Percentiles rank a stretch among this genome's conserved stretches.
Conservation (phyloP, 1,140 invertebrate species). For the Bombus difficillimus region DNA sequence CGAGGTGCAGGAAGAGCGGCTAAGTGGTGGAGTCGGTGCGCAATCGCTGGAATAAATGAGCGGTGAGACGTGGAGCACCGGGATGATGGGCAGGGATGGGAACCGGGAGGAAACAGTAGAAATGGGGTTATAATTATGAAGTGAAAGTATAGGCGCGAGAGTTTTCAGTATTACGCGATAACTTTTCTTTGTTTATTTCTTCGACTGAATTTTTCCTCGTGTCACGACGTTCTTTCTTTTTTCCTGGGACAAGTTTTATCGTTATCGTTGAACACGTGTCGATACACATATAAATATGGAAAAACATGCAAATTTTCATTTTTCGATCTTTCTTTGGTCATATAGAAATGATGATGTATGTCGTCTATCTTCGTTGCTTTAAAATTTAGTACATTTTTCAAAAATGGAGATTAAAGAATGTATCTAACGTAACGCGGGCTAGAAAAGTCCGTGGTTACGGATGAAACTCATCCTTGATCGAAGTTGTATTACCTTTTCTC, state of each 20-base stretch:
- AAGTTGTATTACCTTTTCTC: slow-evolving; percentile 48
- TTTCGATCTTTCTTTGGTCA: too few relatives aligned
- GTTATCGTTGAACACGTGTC: too few relatives aligned
- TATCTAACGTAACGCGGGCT: background rate
- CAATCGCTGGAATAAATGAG: slow-evolving; percentile 51
- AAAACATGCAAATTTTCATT: too few relatives aligned
- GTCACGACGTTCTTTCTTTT: background rate
- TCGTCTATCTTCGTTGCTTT: background rate
- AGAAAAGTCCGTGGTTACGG: too few relatives aligned
- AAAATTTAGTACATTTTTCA: background rate
- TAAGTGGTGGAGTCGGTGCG: slow-evolving; percentile 49
- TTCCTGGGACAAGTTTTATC: too few relatives aligned
- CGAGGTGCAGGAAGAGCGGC: slow-evolving; percentile 42
- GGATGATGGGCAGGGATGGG: background rate
- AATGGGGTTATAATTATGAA: slow-evolving; percentile 41
- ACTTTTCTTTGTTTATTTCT: background rate
- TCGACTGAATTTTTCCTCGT: background rate
- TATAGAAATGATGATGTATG: too few relatives aligned
- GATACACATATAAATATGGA: too few relatives aligned
- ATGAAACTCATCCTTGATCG: background rate
- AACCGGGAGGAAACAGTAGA: background rate
- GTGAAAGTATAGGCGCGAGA: slow-evolving; percentile 21
- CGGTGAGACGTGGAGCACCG: background rate
- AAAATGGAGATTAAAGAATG: background rate
- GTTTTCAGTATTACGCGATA: background rate